phyloP scores from a whole-genome alignment of 2,113 vertebrate genomes.

The Pongo abelii region DNA sequence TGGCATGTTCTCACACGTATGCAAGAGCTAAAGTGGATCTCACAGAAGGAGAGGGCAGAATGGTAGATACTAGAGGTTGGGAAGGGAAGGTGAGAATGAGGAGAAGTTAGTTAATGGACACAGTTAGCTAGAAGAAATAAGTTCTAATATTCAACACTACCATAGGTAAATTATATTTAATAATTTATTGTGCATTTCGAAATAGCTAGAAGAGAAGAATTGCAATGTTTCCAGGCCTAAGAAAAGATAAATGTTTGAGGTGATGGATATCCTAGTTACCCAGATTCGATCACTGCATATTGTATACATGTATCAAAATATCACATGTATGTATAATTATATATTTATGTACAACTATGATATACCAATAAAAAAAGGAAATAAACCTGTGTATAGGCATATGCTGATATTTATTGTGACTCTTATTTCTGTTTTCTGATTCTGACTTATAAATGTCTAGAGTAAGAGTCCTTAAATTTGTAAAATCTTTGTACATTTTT shows the following conservation, averaged over 20 bases:
- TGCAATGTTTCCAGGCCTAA: neutral
- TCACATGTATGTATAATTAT: neutral
- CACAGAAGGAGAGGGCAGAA: neutral
- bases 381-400: neutral
- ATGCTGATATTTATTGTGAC: neutral
- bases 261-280: neutral
- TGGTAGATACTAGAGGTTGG: neutral
- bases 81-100: neutral
- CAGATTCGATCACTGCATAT: neutral
- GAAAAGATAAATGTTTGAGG: neutral
- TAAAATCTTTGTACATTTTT: constrained; percentile 1
- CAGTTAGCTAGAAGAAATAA: neutral
- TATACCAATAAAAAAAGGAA: neutral
- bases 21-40: neutral
- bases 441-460: neutral
- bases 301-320: neutral
- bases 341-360: neutral
- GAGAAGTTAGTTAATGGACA: neutral
- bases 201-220: neutral
- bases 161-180: neutral
- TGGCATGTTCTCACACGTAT: neutral
- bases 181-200: neutral
- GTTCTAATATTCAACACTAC: neutral
- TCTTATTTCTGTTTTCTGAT: neutral
- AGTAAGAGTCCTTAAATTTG: neutral